Conservation (phyloP, 2,113 vertebrate genomes). For the Lathamus discolor region DNA sequence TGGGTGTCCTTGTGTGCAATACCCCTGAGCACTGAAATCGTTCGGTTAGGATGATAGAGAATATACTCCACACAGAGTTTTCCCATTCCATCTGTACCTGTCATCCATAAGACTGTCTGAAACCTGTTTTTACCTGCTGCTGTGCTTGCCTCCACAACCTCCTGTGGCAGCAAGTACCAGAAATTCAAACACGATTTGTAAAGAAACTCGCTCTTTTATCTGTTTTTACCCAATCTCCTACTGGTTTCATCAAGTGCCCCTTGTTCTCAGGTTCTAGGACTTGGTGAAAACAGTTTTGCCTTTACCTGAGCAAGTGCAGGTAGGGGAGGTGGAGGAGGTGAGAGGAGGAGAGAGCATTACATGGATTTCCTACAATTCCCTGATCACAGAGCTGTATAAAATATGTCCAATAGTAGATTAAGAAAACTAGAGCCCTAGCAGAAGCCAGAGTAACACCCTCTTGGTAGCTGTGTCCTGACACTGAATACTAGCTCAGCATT, state of each 20-base stretch:
- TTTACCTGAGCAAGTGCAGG: background rate
- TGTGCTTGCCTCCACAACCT: background rate
- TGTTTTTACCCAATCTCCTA: background rate
- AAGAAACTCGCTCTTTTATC: background rate
- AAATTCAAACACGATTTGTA: background rate
- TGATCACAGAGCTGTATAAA: background rate
- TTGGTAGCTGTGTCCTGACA: background rate
- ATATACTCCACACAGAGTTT: background rate
- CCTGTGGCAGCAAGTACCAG: background rate
- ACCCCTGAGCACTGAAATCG: background rate
- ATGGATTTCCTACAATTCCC: background rate
- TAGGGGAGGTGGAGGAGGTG: background rate
- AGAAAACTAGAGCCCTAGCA: background rate
- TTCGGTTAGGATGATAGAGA: background rate
- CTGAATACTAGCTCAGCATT: background rate
- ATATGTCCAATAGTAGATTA: background rate
- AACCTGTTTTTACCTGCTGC: background rate
- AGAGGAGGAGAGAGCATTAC: background rate
- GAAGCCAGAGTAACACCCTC: background rate
- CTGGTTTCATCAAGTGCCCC: background rate
- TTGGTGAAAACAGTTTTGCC: background rate
- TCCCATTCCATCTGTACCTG: background rate
- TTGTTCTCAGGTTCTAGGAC: background rate
- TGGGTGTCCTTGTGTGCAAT: background rate
- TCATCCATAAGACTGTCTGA: background rate